phyloP scores from a whole-genome alignment of 1,140 invertebrate genomes.

The Panagrolaimus sp. region DNA sequence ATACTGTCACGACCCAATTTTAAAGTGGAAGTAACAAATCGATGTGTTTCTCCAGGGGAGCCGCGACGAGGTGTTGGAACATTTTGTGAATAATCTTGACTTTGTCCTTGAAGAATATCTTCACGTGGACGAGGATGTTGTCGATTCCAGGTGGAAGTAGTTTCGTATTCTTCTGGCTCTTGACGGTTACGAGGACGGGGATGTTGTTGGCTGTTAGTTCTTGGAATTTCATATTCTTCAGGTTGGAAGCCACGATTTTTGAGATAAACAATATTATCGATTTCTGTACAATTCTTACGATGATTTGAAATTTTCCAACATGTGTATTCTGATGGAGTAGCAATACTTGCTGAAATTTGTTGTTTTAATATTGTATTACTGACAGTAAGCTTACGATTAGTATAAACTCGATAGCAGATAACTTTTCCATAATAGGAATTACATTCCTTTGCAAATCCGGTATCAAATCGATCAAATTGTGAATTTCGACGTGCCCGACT shows the following conservation, averaged over 20 bases:
- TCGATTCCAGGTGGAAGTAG: no score
- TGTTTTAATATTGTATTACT: neutral
- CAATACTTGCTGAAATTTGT: slow-evolving; percentile 4
- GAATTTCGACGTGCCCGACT: neutral
- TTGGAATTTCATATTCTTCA: no score
- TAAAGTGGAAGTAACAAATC: no score
- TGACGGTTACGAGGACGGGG: no score
- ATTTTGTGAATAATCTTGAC: no score
- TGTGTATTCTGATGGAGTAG: neutral
- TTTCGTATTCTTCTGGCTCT: no score
- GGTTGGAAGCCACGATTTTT: neutral
- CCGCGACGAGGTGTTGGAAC: no score
- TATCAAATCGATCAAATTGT: neutral
- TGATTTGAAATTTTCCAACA: neutral
- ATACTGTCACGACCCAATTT: no score
- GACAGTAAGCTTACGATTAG: neutral
- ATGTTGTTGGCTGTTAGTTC: no score
- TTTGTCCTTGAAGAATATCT: no score
- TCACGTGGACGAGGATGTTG: no score
- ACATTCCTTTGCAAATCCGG: slow-evolving; percentile 6
- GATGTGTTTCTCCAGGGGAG: no score
- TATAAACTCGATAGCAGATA: slow-evolving; percentile 9
- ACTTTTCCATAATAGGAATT: neutral
- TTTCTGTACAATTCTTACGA: neutral
- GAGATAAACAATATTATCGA: neutral